phyloP scores from a whole-genome alignment of 2,888 invertebrate species.

The Rhaphigaster nebulosa region DNA sequence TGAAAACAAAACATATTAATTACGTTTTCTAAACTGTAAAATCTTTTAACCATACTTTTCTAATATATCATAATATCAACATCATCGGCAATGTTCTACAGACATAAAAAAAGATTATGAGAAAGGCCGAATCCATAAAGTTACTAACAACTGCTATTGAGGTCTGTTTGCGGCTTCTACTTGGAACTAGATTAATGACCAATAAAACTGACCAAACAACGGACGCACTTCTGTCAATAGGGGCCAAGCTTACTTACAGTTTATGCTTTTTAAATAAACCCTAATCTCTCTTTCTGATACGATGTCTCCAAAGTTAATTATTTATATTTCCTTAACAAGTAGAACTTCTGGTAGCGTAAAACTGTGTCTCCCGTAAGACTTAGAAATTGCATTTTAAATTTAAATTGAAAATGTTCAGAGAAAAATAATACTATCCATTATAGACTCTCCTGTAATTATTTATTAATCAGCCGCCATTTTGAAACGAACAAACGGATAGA shows the following conservation, averaged over 20 bases:
- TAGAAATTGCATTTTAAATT: too few species aligned
- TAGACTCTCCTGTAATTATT: too few species aligned
- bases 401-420: too few species aligned
- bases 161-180: neutral
- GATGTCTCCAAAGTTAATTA: neutral
- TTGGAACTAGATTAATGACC: neutral
- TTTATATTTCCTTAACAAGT: neutral
- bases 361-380: too few species aligned
- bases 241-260: neutral
- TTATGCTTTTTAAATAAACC: slow-evolving; percentile 15
- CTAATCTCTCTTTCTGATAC: neutral
- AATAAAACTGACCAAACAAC: neutral
- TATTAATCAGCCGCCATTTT: too few species aligned
- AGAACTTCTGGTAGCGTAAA: too few species aligned
- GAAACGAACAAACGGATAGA: too few species aligned
- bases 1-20: too few species aligned
- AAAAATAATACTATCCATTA: too few species aligned
- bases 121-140: neutral
- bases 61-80: neutral
- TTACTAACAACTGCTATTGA: neutral
- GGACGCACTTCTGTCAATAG: slow-evolving; percentile 25
- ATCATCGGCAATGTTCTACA: neutral
- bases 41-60: neutral
- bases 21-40: neutral
- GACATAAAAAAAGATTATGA: neutral